A percentile compares a stretch with the other conserved stretches of the same genome.
Conservation (phyloP, 1,140 invertebrate genomes). For the Caenorhabditis latens region DNA sequence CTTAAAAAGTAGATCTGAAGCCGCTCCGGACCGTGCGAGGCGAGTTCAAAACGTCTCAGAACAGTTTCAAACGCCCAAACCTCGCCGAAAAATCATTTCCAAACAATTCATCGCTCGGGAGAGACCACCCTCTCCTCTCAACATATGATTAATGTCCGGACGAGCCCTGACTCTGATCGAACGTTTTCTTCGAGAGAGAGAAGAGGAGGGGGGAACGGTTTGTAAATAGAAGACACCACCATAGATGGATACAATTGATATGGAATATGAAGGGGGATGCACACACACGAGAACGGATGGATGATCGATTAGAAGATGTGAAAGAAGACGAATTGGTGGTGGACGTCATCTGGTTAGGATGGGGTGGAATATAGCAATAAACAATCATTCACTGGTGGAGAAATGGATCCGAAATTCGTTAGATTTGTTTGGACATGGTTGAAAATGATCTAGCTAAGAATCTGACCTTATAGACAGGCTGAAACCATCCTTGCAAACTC, state of each 20-base stretch:
- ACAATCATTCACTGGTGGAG: too few species aligned
- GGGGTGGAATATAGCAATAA: too few species aligned
- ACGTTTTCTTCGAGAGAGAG: not conserved
- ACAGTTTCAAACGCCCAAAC: too few species aligned
- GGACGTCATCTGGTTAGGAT: not conserved
- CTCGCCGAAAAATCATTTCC: too few species aligned
- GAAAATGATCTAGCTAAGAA: too few species aligned
- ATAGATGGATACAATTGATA: slow-evolving; percentile 44
- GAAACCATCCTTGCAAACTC: too few species aligned
- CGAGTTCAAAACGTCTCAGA: too few species aligned
- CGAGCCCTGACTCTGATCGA: slow-evolving; percentile 10
- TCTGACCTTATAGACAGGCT: too few species aligned
- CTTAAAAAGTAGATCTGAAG: too few species aligned
- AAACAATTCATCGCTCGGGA: too few species aligned
- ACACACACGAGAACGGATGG: not conserved
- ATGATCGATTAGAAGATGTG: slow-evolving; percentile 34
- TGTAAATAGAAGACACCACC: not conserved
- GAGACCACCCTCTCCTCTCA: not conserved
- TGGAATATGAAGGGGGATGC: not conserved
- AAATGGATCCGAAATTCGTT: not conserved
- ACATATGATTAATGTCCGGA: slow-evolving; percentile 2
- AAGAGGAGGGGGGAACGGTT: slow-evolving; percentile 6
- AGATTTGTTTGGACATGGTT: too few species aligned
- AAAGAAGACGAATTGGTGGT: not conserved
- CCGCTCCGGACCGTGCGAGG: too few species aligned